A percentile compares a stretch with the other conserved stretches of the same genome.
Evolutionary conservation across 2,113 vertebrate species (phyloP).

Genomic region (Sylvilagus bachmani): DNA sequence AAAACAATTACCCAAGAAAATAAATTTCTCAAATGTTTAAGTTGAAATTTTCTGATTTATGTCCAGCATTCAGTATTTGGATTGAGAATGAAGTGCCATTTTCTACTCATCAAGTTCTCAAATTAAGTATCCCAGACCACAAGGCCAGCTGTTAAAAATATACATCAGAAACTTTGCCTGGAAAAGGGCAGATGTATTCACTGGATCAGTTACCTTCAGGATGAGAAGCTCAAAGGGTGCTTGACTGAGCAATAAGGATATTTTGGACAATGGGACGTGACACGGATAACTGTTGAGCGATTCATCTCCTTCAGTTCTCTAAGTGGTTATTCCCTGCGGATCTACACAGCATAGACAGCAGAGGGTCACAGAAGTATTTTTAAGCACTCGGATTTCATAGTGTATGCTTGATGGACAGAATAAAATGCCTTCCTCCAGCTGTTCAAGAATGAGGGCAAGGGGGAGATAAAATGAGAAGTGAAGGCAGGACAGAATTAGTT

Average conservation of each 20-base stretch:
- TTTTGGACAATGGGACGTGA: constrained; percentile 69
- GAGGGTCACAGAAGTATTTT: constrained; percentile 85
- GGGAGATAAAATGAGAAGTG: constrained; percentile 35
- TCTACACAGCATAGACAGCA: constrained; percentile 78
- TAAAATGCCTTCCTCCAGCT: constrained; percentile 84
- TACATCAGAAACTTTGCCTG: constrained; percentile 34
- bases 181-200: constrained; percentile 41
- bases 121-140: constrained; percentile 28
- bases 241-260: constrained; percentile 64
- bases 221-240: constrained; percentile 54
- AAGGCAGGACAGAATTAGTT: constrained; percentile 15
- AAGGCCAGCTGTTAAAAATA: constrained; percentile 47
- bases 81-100: neutral
- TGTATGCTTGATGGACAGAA: constrained; percentile 82
- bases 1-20: constrained; percentile 63
- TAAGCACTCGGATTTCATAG: constrained; percentile 82
- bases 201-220: constrained; percentile 47
- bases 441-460: constrained; percentile 67
- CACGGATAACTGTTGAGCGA: constrained; percentile 81
- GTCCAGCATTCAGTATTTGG: neutral
- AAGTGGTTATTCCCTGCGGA: constrained; percentile 77
- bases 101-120: constrained; percentile 44
- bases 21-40: constrained; percentile 23
- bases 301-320: constrained; percentile 74
- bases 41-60: constrained; percentile 39